Percentiles rank a stretch among this genome's conserved stretches.
phyloP scores from a whole-genome alignment of 2,888 invertebrate genomes.

The Antitype chi region DNA sequence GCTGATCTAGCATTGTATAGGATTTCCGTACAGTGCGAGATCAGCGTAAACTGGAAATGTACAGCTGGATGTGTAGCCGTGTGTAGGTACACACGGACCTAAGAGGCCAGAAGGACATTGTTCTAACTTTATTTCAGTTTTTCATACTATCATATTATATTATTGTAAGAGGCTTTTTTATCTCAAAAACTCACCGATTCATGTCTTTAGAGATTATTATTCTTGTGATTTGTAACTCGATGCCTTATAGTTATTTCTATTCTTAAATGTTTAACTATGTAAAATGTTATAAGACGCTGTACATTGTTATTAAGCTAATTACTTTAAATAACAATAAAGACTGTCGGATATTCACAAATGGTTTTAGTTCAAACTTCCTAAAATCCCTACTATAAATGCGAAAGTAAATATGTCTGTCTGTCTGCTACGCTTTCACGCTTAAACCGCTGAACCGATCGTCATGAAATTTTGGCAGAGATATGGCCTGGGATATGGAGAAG shows the following conservation, averaged over 20 bases:
- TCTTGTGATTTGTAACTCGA: constrained; percentile 70
- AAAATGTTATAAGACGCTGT: constrained; percentile 77
- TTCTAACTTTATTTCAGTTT: constrained; percentile 10
- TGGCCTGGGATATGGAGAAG: too few relatives aligned
- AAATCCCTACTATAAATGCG: too few relatives aligned
- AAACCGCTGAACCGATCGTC: too few relatives aligned
- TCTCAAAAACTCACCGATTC: constrained; percentile 78
- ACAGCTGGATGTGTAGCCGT: too few relatives aligned
- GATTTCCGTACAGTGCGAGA: too few relatives aligned
- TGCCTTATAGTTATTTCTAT: constrained; percentile 70
- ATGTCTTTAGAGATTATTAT: constrained; percentile 68
- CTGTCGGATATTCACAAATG: constrained; percentile 76
- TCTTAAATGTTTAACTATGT: constrained; percentile 71
- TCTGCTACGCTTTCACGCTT: too few relatives aligned
- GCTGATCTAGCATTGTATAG: too few relatives aligned
- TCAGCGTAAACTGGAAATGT: too few relatives aligned
- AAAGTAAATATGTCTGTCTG: too few relatives aligned
- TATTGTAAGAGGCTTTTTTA: constrained; percentile 72
- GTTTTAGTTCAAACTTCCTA: constrained; percentile 48
- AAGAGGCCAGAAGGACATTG: neutral
- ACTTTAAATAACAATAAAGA: constrained; percentile 85
- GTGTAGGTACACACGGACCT: too few relatives aligned
- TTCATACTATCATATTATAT: constrained; percentile 48
- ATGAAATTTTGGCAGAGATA: too few relatives aligned
- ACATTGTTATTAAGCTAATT: constrained; percentile 82